Evolutionary conservation across 1,140 invertebrate genomes (phyloP).

Genomic region (Drosophila seguyi): DNA sequence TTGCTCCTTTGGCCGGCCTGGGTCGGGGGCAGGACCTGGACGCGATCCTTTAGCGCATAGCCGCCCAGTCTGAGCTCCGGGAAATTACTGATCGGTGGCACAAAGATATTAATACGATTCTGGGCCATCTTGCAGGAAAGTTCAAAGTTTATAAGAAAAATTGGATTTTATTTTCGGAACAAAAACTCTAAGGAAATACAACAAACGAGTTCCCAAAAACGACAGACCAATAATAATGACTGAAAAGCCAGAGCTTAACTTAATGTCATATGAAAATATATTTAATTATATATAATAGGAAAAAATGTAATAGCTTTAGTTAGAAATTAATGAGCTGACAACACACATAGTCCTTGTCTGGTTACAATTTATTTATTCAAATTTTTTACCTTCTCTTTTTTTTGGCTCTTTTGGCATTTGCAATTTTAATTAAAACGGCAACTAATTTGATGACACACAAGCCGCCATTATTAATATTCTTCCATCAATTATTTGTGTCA

Average conservation of each 20-base stretch:
- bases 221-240: not conserved
- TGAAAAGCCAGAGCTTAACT: not conserved
- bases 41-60: slow-evolving; percentile 15
- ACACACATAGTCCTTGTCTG: not conserved
- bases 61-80: slow-evolving; percentile 29
- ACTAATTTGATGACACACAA: slow-evolving; percentile 32
- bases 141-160: not conserved
- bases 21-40: not conserved
- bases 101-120: slow-evolving; percentile 40
- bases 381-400: not conserved
- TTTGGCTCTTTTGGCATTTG: slow-evolving; percentile 15
- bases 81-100: slow-evolving; percentile 40
- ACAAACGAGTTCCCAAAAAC: not conserved
- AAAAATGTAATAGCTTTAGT: not conserved
- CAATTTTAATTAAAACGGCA: slow-evolving; percentile 50
- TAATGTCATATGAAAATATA: too few species aligned
- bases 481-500: slow-evolving; percentile 42
- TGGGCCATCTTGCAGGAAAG: slow-evolving; percentile 13
- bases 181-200: not conserved
- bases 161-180: not conserved
- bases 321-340: slow-evolving; percentile 26
- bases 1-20: not conserved
- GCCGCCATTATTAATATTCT: slow-evolving; percentile 28
- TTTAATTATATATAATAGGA: not conserved
- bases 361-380: slow-evolving; percentile 4